Base-by-base conservation (phyloP, 2,797 vertebrate genomes). In the Mycteria americana region DNA sequence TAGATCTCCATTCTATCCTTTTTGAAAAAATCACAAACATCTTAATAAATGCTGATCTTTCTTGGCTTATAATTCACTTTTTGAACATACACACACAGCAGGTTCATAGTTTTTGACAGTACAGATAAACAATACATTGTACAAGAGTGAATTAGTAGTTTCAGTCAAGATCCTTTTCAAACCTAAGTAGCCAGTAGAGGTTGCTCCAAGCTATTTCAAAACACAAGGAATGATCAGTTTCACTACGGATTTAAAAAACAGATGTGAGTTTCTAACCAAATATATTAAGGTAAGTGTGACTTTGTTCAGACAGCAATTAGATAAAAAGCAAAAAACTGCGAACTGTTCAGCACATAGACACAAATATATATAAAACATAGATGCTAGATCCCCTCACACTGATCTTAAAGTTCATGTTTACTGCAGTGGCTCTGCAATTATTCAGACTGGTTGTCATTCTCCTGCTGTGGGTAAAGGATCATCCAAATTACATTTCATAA, bases 401-500 rank as follows among this genome's bases (percentile, higher is more conserved):
- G 41, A 69, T 75, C 35, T 60, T 51, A 30, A 92, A 33, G 6
- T 37, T 85, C 41, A 18, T 4, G 1, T 65, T 86, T 54, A 41
- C 23, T 80, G 21, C 16, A 41, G 19, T 33, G 57, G 12, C 41
- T 85, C 78, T 80, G 5, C 33, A 76, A 35, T 89, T 91, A 27
- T 28, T 70, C 33, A 74, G 64, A 46, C 12, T 77, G 35, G 16
- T 85, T 88, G 67, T 93, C 72, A 67, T 92, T 82, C 82, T 53
- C 74, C 69, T 50, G 43, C 68, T 92, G 70, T 50, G 72, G 62
- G 30, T 67, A 88, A 92, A 64, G 62, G 23, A 91, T 89, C 63
- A 62, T 87, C 63, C 70, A 93, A 96, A 94, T 88, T 35, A 72
- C 76, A 85, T 94, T 94, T 94, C 85, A 57, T 73, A 70, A 73